Conservation (phyloP, 2,888 invertebrate species). For the Trimorus sp. region DNA sequence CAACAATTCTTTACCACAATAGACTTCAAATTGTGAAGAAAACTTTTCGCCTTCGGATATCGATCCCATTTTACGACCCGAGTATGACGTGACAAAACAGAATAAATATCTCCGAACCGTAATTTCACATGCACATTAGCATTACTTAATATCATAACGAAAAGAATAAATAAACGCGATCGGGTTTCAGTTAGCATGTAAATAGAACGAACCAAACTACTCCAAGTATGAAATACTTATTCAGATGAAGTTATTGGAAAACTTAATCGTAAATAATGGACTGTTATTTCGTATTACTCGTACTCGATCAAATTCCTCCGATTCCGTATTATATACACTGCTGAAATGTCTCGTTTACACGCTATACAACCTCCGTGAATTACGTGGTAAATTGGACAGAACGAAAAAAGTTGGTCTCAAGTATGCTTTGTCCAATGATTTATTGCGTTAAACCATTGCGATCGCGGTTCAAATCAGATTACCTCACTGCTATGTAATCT, state of each 20-base stretch:
- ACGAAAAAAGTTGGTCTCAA: too few relatives aligned
- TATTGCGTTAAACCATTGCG: too few relatives aligned
- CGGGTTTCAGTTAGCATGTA: neutral
- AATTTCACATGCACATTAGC: too few relatives aligned
- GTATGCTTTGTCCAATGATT: too few relatives aligned
- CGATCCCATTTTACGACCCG: too few relatives aligned
- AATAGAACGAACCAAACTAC: constrained; percentile 1
- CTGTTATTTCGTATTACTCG: constrained; percentile 68
- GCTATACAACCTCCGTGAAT: constrained; percentile 65
- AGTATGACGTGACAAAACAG: too few relatives aligned
- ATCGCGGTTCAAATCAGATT: too few relatives aligned
- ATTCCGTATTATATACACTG: constrained; percentile 54
- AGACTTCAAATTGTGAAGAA: too few relatives aligned
- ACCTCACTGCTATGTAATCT: too few relatives aligned
- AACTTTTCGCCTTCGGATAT: too few relatives aligned
- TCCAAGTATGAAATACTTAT: constrained; percentile 63
- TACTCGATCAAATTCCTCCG: constrained; percentile 66
- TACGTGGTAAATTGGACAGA: constrained; percentile 69
- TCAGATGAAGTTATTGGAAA: constrained; percentile 70
- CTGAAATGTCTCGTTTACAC: constrained; percentile 46
- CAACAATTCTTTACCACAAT: neutral
- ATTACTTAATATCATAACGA: too few relatives aligned
- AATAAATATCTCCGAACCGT: too few relatives aligned
- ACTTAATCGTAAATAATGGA: constrained; percentile 69
- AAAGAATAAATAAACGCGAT: neutral